phyloP scores from a whole-genome alignment of 2,113 vertebrate genomes.

The Xiphias gladius region DNA sequence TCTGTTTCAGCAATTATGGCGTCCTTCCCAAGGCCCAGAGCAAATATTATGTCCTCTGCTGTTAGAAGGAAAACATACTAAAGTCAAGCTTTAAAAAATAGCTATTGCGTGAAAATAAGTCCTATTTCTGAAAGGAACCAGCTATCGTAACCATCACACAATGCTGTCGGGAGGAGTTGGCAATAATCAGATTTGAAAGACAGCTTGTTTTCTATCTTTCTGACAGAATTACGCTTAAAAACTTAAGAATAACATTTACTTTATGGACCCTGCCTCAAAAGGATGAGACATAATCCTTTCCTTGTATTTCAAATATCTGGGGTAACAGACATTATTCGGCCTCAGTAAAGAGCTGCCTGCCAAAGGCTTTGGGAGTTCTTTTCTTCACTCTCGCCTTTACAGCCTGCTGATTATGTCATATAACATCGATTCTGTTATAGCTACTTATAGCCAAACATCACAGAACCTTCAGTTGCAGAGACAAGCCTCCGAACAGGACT shows the following conservation, averaged over 20 bases:
- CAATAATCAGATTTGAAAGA: not conserved
- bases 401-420: constrained; percentile 29
- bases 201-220: not conserved
- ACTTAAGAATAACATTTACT: not conserved
- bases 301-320: constrained; percentile 19
- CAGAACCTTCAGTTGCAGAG: constrained; percentile 16
- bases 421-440: constrained; percentile 1
- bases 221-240: not conserved
- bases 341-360: not conserved
- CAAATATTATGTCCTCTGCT: not conserved
- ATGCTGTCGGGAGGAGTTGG: not conserved
- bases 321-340: constrained; percentile 21
- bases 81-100: not conserved
- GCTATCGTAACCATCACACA: not conserved
- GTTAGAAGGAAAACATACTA: not conserved
- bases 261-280: not conserved
- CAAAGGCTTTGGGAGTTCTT: constrained; percentile 10
- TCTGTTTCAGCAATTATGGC: constrained; percentile 9
- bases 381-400: not conserved
- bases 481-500: not conserved
- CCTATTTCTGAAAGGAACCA: not conserved
- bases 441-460: constrained; percentile 7
- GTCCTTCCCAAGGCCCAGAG: not conserved
- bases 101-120: not conserved
- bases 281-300: not conserved